phyloP scores from a whole-genome alignment of 2,113 vertebrate species.

The Danio rerio region GRCz12tu NC_133187.1:9295001-9295500 shows the following conservation, averaged over 20 bases:
- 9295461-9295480: background rate
- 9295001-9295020: conserved; percentile 29
- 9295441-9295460: conserved; percentile 6
- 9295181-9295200: conserved; percentile 52
- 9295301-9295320: conserved; percentile 46
- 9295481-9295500: background rate
- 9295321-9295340: conserved; percentile 44
- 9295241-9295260: conserved; percentile 51
- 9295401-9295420: conserved; percentile 50
- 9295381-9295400: conserved; percentile 27
- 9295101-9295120: conserved; percentile 1
- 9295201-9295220: conserved; percentile 41
- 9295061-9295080: conserved; percentile 27
- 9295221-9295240: conserved; percentile 47
- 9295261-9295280: conserved; percentile 26
- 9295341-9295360: conserved; percentile 19
- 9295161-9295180: conserved; percentile 32
- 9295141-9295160: background rate
- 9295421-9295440: conserved; percentile 29
- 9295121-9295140: background rate
- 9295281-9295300: conserved; percentile 35
- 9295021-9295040: conserved; percentile 12
- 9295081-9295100: conserved; percentile 4
- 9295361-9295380: conserved; percentile 18
- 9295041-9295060: conserved; percentile 9